phyloP scores from a whole-genome alignment of 2,113 vertebrate genomes.

The Gyps fulvus region DNA sequence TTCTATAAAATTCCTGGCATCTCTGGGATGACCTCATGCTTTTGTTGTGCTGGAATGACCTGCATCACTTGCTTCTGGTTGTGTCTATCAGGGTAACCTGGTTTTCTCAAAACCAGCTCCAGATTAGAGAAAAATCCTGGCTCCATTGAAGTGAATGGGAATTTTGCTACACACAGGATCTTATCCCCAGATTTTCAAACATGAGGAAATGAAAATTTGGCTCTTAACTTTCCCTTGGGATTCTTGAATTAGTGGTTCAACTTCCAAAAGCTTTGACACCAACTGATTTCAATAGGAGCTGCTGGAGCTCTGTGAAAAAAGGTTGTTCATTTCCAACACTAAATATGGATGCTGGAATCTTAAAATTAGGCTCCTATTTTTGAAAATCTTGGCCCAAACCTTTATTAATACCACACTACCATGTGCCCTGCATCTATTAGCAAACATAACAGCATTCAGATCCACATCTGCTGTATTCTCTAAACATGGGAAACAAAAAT shows the following conservation, averaged over 20 bases:
- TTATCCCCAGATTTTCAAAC: conserved; percentile 2
- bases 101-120: background rate
- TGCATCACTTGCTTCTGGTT: background rate
- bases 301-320: conserved; percentile 19
- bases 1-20: background rate
- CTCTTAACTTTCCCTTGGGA: background rate
- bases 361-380: conserved; percentile 34
- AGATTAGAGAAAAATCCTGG: background rate
- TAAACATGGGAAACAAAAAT: conserved; percentile 9
- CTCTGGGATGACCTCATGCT: background rate
- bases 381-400: conserved; percentile 35
- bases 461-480: conserved; percentile 8
- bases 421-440: background rate
- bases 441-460: conserved; percentile 1
- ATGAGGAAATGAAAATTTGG: conserved; percentile 6
- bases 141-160: background rate
- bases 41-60: background rate
- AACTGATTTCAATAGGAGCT: conserved; percentile 41
- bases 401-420: conserved; percentile 14
- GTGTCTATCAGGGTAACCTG: background rate
- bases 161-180: background rate
- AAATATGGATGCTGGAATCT: conserved; percentile 48
- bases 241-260: conserved; percentile 3
- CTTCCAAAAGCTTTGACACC: conserved; percentile 26
- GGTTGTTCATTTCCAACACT: conserved; percentile 3